Evolutionary conservation across 2,113 vertebrate species (phyloP).

Genomic region (Phylloscopus trochilus): DNA sequence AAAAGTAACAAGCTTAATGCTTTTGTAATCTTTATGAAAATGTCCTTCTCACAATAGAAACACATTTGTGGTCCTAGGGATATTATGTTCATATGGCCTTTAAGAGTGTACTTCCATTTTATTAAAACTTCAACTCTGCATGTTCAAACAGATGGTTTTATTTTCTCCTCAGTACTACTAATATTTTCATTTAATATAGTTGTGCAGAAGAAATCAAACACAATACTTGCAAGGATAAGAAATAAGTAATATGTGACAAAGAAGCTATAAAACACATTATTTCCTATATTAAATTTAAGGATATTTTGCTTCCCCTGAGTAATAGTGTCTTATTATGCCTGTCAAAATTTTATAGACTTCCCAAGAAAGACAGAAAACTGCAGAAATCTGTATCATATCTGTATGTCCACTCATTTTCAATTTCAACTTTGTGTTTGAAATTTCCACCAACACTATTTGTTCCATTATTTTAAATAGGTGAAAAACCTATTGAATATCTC

Average conservation of each 20-base stretch:
- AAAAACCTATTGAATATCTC: background rate
- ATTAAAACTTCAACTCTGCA: constrained; percentile 24
- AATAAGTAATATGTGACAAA: constrained; percentile 52
- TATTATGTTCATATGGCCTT: constrained; percentile 12
- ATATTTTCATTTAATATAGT: constrained; percentile 34
- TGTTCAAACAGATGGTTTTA: constrained; percentile 41
- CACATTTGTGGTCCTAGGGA: background rate
- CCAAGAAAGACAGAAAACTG: background rate
- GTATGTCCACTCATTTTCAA: background rate
- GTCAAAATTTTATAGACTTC: constrained; percentile 12
- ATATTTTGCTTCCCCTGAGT: constrained; percentile 19
- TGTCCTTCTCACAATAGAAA: constrained; percentile 8
- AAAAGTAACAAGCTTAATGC: constrained; percentile 45
- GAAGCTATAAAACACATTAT: constrained; percentile 43
- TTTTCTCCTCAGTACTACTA: constrained; percentile 3
- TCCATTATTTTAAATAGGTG: background rate
- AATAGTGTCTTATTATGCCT: constrained; percentile 5
- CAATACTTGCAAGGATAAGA: constrained; percentile 1
- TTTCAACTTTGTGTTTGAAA: background rate
- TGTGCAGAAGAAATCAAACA: constrained; percentile 36
- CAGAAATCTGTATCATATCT: background rate
- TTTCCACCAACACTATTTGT: background rate
- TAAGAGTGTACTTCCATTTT: constrained; percentile 3
- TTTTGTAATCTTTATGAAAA: constrained; percentile 8
- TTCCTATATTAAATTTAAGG: constrained; percentile 31